Evolutionary conservation across 2,113 vertebrate species (phyloP).

Genomic region (Daboia siamensis): DNA sequence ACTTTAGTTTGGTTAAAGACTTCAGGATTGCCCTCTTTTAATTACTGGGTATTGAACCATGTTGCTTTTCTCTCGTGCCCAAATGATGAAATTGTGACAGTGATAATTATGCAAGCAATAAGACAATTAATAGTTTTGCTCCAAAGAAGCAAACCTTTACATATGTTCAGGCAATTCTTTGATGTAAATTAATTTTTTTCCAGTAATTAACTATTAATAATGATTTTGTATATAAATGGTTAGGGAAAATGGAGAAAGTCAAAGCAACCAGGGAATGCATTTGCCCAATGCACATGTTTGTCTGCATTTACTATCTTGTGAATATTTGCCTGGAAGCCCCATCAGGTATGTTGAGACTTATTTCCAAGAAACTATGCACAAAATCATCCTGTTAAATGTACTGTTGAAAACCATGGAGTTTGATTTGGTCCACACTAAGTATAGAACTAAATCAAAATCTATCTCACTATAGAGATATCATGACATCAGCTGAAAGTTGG

Average conservation of each 20-base stretch:
- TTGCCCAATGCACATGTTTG: neutral
- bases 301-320: neutral
- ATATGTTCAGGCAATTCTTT: neutral
- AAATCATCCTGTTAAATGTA: neutral
- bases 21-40: neutral
- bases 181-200: neutral
- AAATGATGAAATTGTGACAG: neutral
- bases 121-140: neutral
- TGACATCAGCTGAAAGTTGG: neutral
- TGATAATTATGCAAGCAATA: neutral
- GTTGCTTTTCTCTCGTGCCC: neutral
- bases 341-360: neutral
- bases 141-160: neutral
- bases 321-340: neutral
- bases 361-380: too few species aligned
- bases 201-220: neutral
- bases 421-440: neutral
- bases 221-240: neutral
- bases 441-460: neutral
- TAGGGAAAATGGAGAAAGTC: neutral
- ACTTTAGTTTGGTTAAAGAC: neutral
- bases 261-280: neutral
- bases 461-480: neutral
- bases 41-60: neutral
- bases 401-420: neutral